Percentiles rank a stretch among this genome's conserved stretches.
Evolutionary conservation across 2,797 vertebrate species (phyloP).

Genomic region (Cossypha niveicapilla): DNA sequence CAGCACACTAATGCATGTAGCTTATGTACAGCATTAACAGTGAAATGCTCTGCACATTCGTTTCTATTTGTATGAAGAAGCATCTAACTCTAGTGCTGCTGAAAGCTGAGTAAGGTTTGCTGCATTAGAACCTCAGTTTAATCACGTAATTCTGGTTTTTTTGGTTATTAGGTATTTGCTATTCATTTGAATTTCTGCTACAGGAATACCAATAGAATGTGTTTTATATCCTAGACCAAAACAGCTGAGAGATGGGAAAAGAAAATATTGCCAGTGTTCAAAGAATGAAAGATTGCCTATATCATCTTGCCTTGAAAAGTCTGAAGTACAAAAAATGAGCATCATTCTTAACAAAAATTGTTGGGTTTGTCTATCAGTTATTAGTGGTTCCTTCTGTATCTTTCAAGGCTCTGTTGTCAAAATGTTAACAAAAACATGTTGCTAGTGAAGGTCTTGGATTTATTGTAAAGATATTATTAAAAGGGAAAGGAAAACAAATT

Average conservation of each 20-base stretch:
- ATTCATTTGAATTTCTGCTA: background rate
- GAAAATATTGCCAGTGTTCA: background rate
- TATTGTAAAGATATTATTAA: background rate
- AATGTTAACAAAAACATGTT: background rate
- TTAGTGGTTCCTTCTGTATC: background rate
- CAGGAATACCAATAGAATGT: background rate
- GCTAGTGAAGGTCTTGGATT: background rate
- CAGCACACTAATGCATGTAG: background rate
- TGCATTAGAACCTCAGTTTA: background rate
- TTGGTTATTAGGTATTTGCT: background rate
- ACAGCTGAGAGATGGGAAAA: background rate
- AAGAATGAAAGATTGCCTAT: background rate
- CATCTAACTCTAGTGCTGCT: background rate
- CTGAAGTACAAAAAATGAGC: background rate
- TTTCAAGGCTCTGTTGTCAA: background rate
- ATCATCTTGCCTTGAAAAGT: background rate
- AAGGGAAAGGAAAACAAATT: background rate
- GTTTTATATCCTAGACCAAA: background rate
- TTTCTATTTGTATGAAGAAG: background rate
- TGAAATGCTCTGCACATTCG: background rate
- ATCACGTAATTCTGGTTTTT: background rate
- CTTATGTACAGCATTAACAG: background rate
- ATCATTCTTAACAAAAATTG: background rate
- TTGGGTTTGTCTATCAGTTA: background rate
- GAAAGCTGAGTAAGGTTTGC: background rate